phyloP scores from a whole-genome alignment of 1,140 invertebrate species.

The Oryzaephilus surinamensis region DNA sequence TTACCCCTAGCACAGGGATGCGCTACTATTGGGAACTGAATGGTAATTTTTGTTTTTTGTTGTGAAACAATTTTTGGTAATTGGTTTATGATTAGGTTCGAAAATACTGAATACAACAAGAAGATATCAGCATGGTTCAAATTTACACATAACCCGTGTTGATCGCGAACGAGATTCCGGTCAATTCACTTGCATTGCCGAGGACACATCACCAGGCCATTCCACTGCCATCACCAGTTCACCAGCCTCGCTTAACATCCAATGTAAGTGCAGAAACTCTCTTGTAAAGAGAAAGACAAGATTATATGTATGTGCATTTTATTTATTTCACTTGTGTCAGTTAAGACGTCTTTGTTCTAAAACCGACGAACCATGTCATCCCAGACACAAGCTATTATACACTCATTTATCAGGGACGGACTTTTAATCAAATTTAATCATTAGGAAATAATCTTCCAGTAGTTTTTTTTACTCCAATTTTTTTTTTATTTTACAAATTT shows the following conservation, averaged over 20 bases:
- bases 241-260: constrained; percentile 45
- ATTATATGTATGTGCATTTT: too few species aligned
- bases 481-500: too few species aligned
- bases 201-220: constrained; percentile 39
- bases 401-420: too few species aligned
- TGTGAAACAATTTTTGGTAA: constrained; percentile 8
- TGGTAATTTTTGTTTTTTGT: constrained; percentile 28
- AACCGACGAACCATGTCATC: too few species aligned
- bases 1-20: constrained; percentile 42
- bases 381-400: too few species aligned
- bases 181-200: constrained; percentile 49
- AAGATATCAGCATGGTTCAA: constrained; percentile 45
- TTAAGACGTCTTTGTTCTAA: too few species aligned
- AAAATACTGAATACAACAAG: constrained; percentile 45
- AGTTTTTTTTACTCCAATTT: too few species aligned
- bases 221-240: constrained; percentile 45
- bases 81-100: constrained; percentile 25
- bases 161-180: constrained; percentile 43
- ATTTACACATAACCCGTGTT: constrained; percentile 45
- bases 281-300: too few species aligned
- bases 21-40: constrained; percentile 48
- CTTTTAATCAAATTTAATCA: too few species aligned
- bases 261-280: too few species aligned
- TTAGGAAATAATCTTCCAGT: too few species aligned
- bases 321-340: too few species aligned